A percentile compares a stretch with the other conserved stretches of the same genome.
Conservation (phyloP, 2,888 invertebrate species). For the Pelosia muscerda region DNA sequence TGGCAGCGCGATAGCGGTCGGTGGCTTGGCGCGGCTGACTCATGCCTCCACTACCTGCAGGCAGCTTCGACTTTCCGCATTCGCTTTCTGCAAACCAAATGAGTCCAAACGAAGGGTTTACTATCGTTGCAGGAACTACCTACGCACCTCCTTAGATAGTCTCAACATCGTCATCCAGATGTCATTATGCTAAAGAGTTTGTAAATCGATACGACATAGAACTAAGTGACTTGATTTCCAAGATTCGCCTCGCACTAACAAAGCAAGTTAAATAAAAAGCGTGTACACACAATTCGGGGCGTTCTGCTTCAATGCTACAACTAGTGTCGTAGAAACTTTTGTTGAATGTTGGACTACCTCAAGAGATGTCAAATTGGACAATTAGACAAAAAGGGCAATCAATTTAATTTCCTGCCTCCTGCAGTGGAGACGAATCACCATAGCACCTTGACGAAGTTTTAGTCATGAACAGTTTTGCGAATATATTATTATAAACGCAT, state of each 20-base stretch:
- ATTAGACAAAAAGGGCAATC: no score
- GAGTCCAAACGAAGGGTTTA: no score
- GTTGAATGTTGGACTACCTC: background rate
- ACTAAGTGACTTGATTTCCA: background rate
- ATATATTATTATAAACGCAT: background rate
- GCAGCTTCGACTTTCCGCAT: background rate
- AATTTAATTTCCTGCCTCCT: no score
- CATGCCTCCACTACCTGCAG: conserved; percentile 10
- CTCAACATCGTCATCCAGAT: background rate
- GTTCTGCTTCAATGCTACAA: background rate
- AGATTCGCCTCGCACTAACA: background rate
- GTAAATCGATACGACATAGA: background rate
- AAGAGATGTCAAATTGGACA: no score
- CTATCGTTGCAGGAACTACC: no score
- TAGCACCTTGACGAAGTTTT: background rate
- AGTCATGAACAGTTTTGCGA: background rate
- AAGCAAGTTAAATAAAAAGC: background rate
- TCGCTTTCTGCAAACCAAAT: background rate
- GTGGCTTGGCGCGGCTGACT: conserved; percentile 17
- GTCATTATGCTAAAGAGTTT: background rate
- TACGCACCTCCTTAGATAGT: background rate
- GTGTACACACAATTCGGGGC: background rate
- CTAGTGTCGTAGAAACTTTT: background rate
- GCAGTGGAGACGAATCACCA: background rate
- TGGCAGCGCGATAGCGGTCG: conserved; percentile 6